Percentiles rank a stretch among this genome's conserved stretches.
These are phyloP conservation scores for Mya arenaria DNA, from an alignment of 1,140 invertebrate species.

Conservation along the genomic window DNA sequence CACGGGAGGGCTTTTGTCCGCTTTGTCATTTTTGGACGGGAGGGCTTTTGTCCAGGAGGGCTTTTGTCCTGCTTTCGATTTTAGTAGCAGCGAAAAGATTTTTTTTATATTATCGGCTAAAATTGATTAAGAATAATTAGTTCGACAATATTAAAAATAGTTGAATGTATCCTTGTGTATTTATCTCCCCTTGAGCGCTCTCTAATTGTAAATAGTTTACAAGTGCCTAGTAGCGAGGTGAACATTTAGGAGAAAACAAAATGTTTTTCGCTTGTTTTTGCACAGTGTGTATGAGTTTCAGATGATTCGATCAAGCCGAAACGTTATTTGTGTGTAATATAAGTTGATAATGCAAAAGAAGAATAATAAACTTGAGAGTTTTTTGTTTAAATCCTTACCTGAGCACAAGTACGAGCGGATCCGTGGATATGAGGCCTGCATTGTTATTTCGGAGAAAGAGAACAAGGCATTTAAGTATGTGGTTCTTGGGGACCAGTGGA, in stretches of 20 bases:
- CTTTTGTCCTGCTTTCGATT: no score
- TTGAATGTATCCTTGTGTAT: no score
- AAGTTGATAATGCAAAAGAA: conserved; percentile 66
- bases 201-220: conserved; percentile 58
- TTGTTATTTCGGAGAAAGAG: conserved; percentile 78
- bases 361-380: conserved; percentile 79
- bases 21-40: no score
- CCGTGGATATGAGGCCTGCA: conserved; percentile 79
- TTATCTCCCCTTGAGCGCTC: no score
- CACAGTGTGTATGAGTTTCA: not conserved
- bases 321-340: not conserved
- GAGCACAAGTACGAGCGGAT: conserved; percentile 78
- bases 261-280: not conserved
- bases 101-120: no score
- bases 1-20: no score
- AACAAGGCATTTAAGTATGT: conserved; percentile 79
- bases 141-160: no score
- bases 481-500: conserved; percentile 77
- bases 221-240: conserved; percentile 62
- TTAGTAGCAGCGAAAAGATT: no score
- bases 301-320: conserved; percentile 39
- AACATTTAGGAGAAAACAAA: conserved; percentile 19
- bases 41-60: no score
- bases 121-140: no score
- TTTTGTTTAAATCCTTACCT: conserved; percentile 74